Percentiles rank a stretch among this genome's conserved stretches.
Evolutionary conservation across 2,888 invertebrate species (phyloP).

Genomic region (Proisotoma minuta): DNA sequence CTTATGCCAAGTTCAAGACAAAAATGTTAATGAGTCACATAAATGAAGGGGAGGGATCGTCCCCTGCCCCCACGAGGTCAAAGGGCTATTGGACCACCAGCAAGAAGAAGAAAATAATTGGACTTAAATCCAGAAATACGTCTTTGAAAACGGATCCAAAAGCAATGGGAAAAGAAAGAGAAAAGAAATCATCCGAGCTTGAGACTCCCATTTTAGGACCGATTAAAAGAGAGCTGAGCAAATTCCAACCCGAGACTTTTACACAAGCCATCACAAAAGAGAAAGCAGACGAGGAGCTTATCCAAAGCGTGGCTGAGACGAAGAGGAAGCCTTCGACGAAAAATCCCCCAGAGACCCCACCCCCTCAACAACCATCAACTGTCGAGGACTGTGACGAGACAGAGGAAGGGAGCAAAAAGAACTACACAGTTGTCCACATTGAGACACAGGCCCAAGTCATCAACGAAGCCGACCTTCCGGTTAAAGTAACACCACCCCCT

Average conservation of each 20-base stretch:
- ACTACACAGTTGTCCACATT: constrained; percentile 29
- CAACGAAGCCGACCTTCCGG: too few relatives aligned
- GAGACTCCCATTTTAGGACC: constrained; percentile 2
- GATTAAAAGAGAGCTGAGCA: background rate
- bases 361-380: background rate
- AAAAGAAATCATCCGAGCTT: background rate
- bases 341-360: constrained; percentile 1
- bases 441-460: too few relatives aligned
- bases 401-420: too few relatives aligned
- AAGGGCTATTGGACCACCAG: background rate
- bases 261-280: background rate
- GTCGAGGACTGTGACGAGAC: too few relatives aligned
- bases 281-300: too few relatives aligned
- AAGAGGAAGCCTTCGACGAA: background rate
- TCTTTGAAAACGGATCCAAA: too few relatives aligned
- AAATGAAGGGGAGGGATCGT: constrained; percentile 21
- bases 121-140: background rate
- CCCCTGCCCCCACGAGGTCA: background rate
- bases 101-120: background rate
- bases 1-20: constrained; percentile 81
- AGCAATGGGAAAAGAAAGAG: too few relatives aligned
- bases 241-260: too few relatives aligned
- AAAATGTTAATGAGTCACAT: constrained; percentile 45
- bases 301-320: too few relatives aligned
- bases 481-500: background rate